Conservation (phyloP, 2,797 vertebrate genomes). For the Sebastes trivittatus region DNA sequence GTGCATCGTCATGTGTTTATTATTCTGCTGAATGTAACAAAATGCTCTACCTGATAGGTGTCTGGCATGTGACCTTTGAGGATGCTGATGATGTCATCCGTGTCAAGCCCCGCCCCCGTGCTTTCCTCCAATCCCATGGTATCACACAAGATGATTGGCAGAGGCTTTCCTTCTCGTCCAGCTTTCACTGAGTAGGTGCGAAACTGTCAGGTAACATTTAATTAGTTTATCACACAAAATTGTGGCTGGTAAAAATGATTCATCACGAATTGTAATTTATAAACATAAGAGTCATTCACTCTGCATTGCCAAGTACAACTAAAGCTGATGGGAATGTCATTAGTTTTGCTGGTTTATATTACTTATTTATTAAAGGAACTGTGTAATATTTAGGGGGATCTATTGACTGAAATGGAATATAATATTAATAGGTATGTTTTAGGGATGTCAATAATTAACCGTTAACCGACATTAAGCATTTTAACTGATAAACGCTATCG, state of each 20-base stretch:
- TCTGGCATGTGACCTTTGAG: constrained; percentile 71
- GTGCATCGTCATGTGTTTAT: not conserved
- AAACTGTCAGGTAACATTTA: constrained; percentile 53
- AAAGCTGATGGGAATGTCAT: not conserved
- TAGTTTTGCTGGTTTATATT: not conserved
- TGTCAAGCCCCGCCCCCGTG: constrained; percentile 57
- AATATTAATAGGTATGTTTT: too few relatives aligned
- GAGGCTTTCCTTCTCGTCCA: constrained; percentile 49
- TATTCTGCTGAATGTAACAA: not conserved
- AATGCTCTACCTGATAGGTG: constrained; percentile 62
- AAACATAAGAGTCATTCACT: not conserved
- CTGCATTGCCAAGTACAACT: not conserved
- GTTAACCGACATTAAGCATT: too few relatives aligned
- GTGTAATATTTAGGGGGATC: too few relatives aligned
- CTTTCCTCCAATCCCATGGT: constrained; percentile 80
- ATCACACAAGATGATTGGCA: constrained; percentile 76
- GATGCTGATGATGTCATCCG: constrained; percentile 67
- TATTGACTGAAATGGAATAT: too few relatives aligned
- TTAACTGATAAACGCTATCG: too few relatives aligned
- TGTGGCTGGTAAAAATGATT: not conserved
- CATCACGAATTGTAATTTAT: not conserved
- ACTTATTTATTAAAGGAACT: not conserved
- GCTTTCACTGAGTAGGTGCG: constrained; percentile 67
- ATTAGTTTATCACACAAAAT: not conserved
- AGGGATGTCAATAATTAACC: too few relatives aligned